Base-by-base conservation (phyloP, 2,888 invertebrate species). In the Caenorhabditis macrosperma region DNA sequence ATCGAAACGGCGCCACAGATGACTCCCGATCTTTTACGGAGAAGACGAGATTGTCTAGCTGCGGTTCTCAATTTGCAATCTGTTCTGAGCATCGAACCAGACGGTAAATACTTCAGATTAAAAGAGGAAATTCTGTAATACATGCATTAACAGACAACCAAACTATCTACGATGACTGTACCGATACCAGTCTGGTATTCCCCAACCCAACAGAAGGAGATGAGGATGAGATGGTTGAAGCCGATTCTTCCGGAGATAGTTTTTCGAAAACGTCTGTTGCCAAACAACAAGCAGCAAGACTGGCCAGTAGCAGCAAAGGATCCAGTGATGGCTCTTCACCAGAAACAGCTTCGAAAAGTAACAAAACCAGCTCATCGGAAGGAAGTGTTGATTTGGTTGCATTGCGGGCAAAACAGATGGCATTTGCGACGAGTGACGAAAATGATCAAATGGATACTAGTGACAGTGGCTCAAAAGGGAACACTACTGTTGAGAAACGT, bases 11-110 rank as follows among this genome's bases (percentile, higher is more conserved):
- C 84, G 17, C 38, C 80, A 1, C 82, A 84, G 44, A 81, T 81
- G 81, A 82, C 82, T 0, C 61, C 79, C 2, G 87, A 82, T 15
- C 46, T 87, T 17, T 52, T 88, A 10, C 80, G 83, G n/a, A 82
- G 78, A 55, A 72, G 86, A 24, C 76, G 86, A 38, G 82, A 82
- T 38, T 81, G 80, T 1, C 77, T 88, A 33, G 82, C 87, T 6
- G 67, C 74, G 2, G 85, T 84, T 7, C 59, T 69, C 57, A 84
- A 85, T 35, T 38, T 85, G 38, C 81, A 82, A n/a, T 54, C 64
- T 0, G 68, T 82, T 20, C 20, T 84, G 15, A 68, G 81, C 7
- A 77, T 84, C 30, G 54, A 76, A 12, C 77, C 81, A 4, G 77
- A 78, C 26, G 68, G 57, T 46, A 69, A 63, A 7, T 26, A 1